Conservation (phyloP, 2,888 invertebrate species). For the Thelaira solivaga region DNA sequence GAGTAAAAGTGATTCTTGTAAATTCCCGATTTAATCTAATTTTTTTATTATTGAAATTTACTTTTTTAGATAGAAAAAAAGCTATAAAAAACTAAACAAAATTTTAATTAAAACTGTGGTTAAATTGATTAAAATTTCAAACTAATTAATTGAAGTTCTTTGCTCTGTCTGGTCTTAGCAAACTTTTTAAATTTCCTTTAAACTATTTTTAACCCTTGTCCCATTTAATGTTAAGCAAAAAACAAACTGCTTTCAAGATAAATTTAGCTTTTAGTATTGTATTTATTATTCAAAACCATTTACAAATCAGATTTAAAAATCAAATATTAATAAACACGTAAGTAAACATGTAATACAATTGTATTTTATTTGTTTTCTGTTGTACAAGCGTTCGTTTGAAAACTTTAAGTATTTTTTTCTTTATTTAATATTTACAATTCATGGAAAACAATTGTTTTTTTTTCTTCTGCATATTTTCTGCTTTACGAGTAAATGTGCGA, state of each 20-base stretch:
- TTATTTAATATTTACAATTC: neutral
- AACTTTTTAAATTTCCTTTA: neutral
- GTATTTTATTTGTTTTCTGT: slow-evolving; percentile 2
- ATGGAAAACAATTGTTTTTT: neutral
- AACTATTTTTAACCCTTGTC: no score
- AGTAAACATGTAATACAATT: slow-evolving; percentile 32
- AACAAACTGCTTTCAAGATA: neutral
- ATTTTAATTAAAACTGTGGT: no score
- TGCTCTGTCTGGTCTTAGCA: neutral
- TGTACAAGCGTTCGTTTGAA: neutral
- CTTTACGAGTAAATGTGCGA: neutral
- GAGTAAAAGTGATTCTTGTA: no score
- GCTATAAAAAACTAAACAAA: no score
- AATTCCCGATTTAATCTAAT: no score
- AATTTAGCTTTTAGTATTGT: neutral
- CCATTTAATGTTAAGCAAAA: neutral
- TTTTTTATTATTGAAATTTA: no score
- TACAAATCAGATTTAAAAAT: slow-evolving; percentile 20
- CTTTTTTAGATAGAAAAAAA: no score
- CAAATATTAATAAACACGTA: slow-evolving; percentile 31
- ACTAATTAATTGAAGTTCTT: no score
- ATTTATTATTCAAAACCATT: slow-evolving; percentile 9
- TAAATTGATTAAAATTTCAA: no score
- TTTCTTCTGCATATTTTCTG: neutral
- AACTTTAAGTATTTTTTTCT: neutral